Evolutionary conservation across 2,888 invertebrate genomes (phyloP).

Genomic region (Acrocyrtus sp.): DNA sequence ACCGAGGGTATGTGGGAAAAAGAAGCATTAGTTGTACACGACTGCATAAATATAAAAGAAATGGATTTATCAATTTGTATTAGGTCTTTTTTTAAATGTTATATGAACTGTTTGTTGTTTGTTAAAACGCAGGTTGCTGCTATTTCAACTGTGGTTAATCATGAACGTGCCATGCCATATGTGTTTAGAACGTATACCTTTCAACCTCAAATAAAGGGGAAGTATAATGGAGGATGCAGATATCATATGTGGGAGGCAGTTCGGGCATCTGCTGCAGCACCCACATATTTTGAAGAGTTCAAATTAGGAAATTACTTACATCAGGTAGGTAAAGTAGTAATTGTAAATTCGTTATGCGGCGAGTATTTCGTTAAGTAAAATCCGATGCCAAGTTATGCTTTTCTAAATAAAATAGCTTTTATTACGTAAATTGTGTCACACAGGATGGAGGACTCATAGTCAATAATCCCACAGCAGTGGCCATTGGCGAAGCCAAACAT

Average conservation of each 20-base stretch:
- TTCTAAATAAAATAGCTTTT: too few species aligned
- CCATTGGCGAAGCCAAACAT: constrained; percentile 85
- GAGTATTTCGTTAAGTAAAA: too few species aligned
- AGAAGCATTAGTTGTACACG: too few species aligned
- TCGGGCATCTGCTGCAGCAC: constrained; percentile 90
- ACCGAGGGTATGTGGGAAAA: constrained; percentile 73
- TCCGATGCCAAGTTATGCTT: too few species aligned
- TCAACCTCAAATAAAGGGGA: constrained; percentile 76
- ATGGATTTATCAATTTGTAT: constrained; percentile 1
- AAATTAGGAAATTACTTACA: constrained; percentile 76
- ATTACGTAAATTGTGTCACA: too few species aligned
- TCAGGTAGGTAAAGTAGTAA: too few species aligned
- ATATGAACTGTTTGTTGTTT: constrained; percentile 33
- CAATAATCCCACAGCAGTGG: constrained; percentile 90
- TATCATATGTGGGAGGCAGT: constrained; percentile 85
- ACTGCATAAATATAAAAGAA: too few species aligned
- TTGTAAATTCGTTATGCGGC: background rate
- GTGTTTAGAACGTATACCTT: constrained; percentile 87
- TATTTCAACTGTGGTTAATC: constrained; percentile 83
- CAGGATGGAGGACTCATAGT: constrained; percentile 84
- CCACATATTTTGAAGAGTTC: constrained; percentile 89
- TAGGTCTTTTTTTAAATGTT: background rate
- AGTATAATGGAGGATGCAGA: constrained; percentile 77
- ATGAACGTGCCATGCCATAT: constrained; percentile 77
- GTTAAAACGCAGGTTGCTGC: constrained; percentile 76